These are phyloP conservation scores for Polyommatus icarus DNA, from an alignment of 2,888 invertebrate genomes.

Conservation along the genomic window DNA sequence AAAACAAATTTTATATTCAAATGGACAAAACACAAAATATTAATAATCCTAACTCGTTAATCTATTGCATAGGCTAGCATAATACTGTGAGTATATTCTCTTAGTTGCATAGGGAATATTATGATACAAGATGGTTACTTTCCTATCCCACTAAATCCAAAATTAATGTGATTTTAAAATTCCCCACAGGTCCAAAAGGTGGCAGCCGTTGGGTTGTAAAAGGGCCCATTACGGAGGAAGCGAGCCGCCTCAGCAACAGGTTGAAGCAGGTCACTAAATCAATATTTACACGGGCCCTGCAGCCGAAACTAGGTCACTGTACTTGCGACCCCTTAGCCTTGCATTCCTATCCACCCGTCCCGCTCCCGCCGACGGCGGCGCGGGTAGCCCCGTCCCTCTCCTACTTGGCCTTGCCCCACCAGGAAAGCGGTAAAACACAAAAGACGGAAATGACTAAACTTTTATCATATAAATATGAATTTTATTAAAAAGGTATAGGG, in stretches of 20 bases:
- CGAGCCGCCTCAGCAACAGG: conserved; percentile 62
- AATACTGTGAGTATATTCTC: no score
- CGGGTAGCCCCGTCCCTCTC: conserved; percentile 52
- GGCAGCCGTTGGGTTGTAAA: neutral
- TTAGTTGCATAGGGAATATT: no score
- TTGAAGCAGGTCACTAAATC: conserved; percentile 67
- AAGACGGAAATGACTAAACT: conserved; percentile 64
- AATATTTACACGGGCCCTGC: conserved; percentile 74
- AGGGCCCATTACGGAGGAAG: conserved; percentile 16
- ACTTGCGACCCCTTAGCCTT: conserved; percentile 74
- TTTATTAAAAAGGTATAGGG: conserved; percentile 40
- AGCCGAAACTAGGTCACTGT: conserved; percentile 72
- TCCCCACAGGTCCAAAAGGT: neutral
- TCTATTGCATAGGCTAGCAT: no score
- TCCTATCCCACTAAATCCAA: neutral
- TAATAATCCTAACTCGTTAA: no score
- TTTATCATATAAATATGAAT: conserved; percentile 59
- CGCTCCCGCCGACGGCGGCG: conserved; percentile 46
- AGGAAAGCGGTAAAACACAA: conserved; percentile 64
- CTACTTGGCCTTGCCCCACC: conserved; percentile 64
- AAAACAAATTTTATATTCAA: no score
- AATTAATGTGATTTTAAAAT: neutral
- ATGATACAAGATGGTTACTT: no score
- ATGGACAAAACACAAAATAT: no score
- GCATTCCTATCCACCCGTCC: conserved; percentile 60